phyloP scores from a whole-genome alignment of 1,140 invertebrate genomes.

The Camponotus vicinus region DNA sequence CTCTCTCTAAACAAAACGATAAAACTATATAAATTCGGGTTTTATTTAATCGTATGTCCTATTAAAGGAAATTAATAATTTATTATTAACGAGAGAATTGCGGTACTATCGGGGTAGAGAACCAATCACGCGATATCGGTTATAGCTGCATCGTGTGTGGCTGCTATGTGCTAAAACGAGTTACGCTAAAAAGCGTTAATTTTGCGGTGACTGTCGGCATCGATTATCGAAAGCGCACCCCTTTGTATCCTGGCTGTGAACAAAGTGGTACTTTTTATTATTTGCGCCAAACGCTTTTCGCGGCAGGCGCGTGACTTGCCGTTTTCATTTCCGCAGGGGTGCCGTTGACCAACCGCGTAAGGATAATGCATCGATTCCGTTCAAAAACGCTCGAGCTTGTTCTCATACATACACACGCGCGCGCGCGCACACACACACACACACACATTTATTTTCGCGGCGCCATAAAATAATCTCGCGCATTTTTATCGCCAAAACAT shows the following conservation, averaged over 20 bases:
- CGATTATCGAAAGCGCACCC: constrained; percentile 63
- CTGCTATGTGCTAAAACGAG: constrained; percentile 37
- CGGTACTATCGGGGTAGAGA: constrained; percentile 34
- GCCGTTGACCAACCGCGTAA: constrained; percentile 53
- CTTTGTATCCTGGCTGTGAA: constrained; percentile 37
- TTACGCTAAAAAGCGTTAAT: constrained; percentile 63
- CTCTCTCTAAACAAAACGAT: not conserved
- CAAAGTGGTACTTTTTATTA: constrained; percentile 60
- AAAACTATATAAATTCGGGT: not conserved
- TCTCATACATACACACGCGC: not conserved
- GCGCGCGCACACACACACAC: not conserved
- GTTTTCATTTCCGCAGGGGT: constrained; percentile 71
- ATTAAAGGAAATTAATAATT: constrained; percentile 49
- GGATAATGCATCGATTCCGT: constrained; percentile 70
- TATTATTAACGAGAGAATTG: constrained; percentile 48
- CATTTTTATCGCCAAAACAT: constrained; percentile 71
- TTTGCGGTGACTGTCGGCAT: constrained; percentile 33
- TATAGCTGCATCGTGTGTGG: constrained; percentile 17
- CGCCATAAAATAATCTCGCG: constrained; percentile 65
- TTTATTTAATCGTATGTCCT: constrained; percentile 17
- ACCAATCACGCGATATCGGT: constrained; percentile 60
- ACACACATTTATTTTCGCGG: not conserved
- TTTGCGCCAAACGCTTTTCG: constrained; percentile 40
- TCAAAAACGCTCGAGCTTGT: constrained; percentile 5
- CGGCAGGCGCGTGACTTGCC: not conserved